These are phyloP conservation scores for Silurus lanzhouensis DNA, from an alignment of 2,797 vertebrate species.

Conservation along the genomic window DNA sequence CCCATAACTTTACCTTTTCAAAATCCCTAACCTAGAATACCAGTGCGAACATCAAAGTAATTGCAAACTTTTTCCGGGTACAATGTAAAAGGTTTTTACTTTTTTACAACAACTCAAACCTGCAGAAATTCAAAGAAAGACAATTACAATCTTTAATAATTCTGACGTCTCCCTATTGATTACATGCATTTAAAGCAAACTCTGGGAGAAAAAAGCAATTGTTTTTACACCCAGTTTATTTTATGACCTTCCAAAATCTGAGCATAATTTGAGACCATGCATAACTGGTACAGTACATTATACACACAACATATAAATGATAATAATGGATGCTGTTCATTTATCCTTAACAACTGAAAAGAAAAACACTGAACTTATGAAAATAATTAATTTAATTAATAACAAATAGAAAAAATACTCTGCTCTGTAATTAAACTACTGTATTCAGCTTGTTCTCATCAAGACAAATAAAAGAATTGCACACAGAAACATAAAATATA, in stretches of 20 bases:
- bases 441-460: not conserved
- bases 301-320: not conserved
- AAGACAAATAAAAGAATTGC: not conserved
- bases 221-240: not conserved
- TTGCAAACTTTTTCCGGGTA: not conserved
- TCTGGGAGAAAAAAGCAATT: not conserved
- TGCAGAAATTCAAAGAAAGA: not conserved
- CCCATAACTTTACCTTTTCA: not conserved
- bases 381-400: not conserved
- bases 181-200: not conserved
- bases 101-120: not conserved
- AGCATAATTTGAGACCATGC: not conserved
- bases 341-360: not conserved
- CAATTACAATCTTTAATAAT: not conserved
- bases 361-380: not conserved
- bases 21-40: not conserved
- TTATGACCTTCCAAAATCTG: not conserved
- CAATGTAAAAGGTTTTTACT: not conserved
- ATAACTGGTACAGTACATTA: constrained; percentile 4
- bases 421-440: not conserved
- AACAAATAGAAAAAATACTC: not conserved
- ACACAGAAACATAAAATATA: not conserved
- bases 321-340: not conserved
- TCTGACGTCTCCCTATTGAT: not conserved
- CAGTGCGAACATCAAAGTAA: not conserved